These are phyloP conservation scores for Callopanchax toddi DNA, from an alignment of 2,113 vertebrate species.

Conservation along the genomic window DNA sequence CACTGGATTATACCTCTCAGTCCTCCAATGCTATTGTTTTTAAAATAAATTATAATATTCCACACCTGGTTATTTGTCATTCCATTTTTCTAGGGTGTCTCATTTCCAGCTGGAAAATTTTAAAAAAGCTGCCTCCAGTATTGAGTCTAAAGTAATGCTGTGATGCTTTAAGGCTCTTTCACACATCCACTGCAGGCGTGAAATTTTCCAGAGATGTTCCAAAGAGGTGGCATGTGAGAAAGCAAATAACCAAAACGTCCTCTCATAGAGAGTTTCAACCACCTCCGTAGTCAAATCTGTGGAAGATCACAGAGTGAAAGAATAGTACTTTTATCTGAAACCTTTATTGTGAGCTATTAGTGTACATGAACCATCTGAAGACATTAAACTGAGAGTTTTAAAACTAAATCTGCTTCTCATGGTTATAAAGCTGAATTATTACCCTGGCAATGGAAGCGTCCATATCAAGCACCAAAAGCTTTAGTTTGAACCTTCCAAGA, in stretches of 20 bases:
- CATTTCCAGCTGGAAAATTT: constrained; percentile 7
- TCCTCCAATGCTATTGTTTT: constrained; percentile 63
- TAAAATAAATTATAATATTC: constrained; percentile 62
- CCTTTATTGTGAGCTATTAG: background rate
- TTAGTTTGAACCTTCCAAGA: too few relatives aligned
- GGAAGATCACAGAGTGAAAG: background rate
- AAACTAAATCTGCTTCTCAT: too few relatives aligned
- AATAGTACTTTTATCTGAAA: too few relatives aligned
- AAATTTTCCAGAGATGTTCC: constrained; percentile 1
- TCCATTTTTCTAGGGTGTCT: background rate
- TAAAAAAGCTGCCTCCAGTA: background rate
- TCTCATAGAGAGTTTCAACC: background rate
- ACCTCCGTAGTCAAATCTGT: background rate
- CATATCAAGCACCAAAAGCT: too few relatives aligned
- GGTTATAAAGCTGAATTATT: too few relatives aligned
- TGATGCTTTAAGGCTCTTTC: background rate
- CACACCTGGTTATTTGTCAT: constrained; percentile 15
- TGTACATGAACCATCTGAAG: background rate
- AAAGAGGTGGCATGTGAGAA: background rate
- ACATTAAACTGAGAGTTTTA: background rate
- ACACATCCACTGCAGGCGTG: background rate
- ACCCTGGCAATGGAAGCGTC: too few relatives aligned
- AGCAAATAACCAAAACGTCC: too few relatives aligned
- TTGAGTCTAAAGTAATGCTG: constrained; percentile 1
- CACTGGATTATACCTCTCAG: constrained; percentile 48